Evolutionary conservation across 1,140 invertebrate species (phyloP).

Genomic region (Phocides pigmalion): DNA sequence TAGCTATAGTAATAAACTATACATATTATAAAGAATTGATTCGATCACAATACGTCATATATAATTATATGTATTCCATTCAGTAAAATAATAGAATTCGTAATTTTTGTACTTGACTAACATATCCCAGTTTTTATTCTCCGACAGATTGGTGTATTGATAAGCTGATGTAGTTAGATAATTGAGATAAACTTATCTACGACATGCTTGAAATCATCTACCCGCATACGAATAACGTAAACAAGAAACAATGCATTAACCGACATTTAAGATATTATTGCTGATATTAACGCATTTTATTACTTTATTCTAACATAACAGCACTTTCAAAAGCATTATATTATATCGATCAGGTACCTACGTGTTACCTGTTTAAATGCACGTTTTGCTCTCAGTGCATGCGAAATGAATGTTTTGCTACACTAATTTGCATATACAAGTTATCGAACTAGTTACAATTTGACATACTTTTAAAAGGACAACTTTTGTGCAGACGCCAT

Average conservation of each 20-base stretch:
- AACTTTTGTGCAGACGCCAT: conserved; percentile 56
- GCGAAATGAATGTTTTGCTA: conserved; percentile 1
- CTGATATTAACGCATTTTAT: background rate
- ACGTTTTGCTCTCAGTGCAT: conserved; percentile 1
- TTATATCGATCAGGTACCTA: too few relatives aligned
- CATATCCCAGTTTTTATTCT: background rate
- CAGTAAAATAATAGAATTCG: too few relatives aligned
- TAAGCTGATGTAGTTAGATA: background rate
- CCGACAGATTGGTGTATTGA: background rate
- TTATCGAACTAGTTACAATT: conserved; percentile 52
- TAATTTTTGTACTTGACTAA: background rate
- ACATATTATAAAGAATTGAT: too few relatives aligned
- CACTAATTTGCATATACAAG: conserved; percentile 37
- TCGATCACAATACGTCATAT: too few relatives aligned
- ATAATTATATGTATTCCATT: too few relatives aligned
- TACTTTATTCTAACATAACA: background rate
- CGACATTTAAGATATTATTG: too few relatives aligned
- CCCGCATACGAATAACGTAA: background rate
- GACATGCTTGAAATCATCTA: background rate
- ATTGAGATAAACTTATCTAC: conserved; percentile 10
- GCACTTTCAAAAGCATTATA: background rate
- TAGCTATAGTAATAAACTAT: too few relatives aligned
- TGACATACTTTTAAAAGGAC: conserved; percentile 74
- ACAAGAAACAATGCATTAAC: background rate
- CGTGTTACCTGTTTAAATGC: background rate